phyloP scores from a whole-genome alignment of 2,888 invertebrate genomes.

The Habrosyne pyritoides region DNA sequence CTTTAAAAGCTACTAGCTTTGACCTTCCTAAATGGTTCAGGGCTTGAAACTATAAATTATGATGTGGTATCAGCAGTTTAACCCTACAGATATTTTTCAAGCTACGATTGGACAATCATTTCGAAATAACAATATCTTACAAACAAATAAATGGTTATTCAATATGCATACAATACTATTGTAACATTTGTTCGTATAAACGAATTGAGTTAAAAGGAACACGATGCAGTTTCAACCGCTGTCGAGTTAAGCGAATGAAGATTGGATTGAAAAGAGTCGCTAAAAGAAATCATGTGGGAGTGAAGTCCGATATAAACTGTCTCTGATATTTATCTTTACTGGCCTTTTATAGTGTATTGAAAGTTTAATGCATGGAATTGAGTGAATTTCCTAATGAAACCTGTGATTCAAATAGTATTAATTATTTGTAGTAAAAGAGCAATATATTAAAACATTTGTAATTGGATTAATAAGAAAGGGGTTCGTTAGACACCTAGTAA shows the following conservation, averaged over 20 bases:
- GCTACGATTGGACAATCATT: no score
- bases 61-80: no score
- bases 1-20: no score
- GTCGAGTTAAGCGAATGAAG: slow-evolving; percentile 26
- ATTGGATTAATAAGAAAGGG: no score
- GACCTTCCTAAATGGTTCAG: no score
- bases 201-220: background rate
- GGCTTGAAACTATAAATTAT: no score
- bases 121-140: background rate
- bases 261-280: slow-evolving; percentile 27
- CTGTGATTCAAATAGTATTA: background rate
- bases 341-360: background rate
- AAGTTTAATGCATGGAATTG: background rate
- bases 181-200: background rate
- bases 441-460: no score
- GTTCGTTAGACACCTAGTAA: background rate
- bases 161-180: background rate
- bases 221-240: slow-evolving; percentile 20
- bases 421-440: no score
- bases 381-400: slow-evolving; percentile 19
- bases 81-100: no score
- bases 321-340: background rate
- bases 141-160: background rate
- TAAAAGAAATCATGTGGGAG: background rate
- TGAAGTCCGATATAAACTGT: background rate